Evolutionary conservation across 2,888 invertebrate genomes (phyloP).

Genomic region (Hyles lineata): DNA sequence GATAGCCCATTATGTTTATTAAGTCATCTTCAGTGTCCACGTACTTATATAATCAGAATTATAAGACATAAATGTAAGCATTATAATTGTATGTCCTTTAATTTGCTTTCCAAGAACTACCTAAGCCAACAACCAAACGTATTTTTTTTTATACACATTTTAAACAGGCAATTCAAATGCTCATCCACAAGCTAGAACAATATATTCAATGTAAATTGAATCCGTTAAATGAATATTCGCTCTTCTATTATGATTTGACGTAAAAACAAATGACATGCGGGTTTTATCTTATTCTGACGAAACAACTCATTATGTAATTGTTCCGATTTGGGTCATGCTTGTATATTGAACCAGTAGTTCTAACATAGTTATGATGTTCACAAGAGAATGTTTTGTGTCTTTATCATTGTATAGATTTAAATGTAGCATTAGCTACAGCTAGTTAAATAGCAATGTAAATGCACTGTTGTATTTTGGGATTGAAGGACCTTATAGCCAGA

Average conservation of each 20-base stretch:
- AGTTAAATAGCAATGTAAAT: no score
- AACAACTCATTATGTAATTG: background rate
- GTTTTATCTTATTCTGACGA: background rate
- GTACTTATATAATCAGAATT: no score
- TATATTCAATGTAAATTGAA: constrained; percentile 12
- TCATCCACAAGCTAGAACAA: background rate
- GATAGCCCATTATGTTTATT: no score
- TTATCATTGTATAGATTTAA: no score
- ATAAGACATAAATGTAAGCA: no score
- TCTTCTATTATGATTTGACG: background rate
- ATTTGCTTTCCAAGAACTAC: background rate
- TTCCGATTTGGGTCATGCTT: background rate
- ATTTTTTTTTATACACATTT: background rate
- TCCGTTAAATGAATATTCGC: background rate
- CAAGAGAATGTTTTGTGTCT: no score
- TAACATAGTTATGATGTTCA: background rate
- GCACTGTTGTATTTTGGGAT: no score
- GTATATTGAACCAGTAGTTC: background rate
- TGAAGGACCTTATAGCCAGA: no score
- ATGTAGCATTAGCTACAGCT: no score
- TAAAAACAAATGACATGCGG: constrained; percentile 3
- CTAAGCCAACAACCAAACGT: background rate
- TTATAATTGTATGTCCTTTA: no score
- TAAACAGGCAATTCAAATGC: background rate
- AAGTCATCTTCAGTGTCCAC: no score